Evolutionary conservation across 2,888 invertebrate species (phyloP).

Genomic region (Lacanobia oleracea): DNA sequence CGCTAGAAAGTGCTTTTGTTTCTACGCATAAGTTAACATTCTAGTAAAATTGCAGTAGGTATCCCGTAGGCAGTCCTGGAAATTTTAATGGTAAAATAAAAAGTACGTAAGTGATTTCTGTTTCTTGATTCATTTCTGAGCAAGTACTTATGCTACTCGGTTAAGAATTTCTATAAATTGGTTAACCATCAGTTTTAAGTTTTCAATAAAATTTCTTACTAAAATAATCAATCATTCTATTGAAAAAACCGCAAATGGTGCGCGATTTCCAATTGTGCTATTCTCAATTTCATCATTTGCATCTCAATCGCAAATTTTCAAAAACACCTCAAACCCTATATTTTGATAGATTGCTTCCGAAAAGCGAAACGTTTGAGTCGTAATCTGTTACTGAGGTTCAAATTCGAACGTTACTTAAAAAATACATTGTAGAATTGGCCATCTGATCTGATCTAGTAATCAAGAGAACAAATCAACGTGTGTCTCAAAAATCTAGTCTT

Average conservation of each 20-base stretch:
- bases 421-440: no score
- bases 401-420: no score
- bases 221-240: background rate
- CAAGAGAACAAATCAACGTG: background rate
- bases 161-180: background rate
- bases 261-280: no score
- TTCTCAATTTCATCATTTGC: no score
- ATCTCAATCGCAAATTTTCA: no score
- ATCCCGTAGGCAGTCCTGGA: conserved; percentile 4
- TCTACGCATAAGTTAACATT: conserved; percentile 40
- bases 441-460: background rate
- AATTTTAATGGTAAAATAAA: conserved; percentile 1
- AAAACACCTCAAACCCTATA: no score
- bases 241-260: background rate
- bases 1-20: conserved; percentile 57
- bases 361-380: no score
- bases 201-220: background rate
- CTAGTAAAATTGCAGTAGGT: conserved; percentile 26
- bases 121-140: background rate
- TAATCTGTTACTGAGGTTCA: no score
- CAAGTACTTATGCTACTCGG: background rate
- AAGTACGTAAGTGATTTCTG: background rate
- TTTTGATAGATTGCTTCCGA: no score
- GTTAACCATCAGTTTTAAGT: background rate
- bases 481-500: background rate